These are phyloP conservation scores for Magallana ariakensis DNA, from an alignment of 1,140 invertebrate species.

Conservation along the genomic window DNA sequence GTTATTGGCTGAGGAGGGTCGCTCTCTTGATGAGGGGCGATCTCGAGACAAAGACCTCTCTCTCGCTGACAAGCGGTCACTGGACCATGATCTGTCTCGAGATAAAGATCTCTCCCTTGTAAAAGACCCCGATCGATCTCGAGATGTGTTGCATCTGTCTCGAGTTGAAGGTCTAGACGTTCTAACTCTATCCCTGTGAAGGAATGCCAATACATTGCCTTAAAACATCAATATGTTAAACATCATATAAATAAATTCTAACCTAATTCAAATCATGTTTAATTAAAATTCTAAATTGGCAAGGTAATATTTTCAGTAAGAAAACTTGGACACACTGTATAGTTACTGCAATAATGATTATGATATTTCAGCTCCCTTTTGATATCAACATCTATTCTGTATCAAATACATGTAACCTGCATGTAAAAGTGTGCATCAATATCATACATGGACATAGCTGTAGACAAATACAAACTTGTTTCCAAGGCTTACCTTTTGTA, in stretches of 20 bases:
- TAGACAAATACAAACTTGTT: too few relatives aligned
- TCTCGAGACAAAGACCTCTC: slow-evolving; percentile 55
- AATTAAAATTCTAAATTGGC: background rate
- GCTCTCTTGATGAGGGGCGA: slow-evolving; percentile 61
- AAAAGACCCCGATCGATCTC: slow-evolving; percentile 62
- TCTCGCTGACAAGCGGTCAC: slow-evolving; percentile 60
- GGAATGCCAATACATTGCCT: background rate
- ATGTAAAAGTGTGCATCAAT: background rate
- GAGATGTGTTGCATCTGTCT: slow-evolving; percentile 61
- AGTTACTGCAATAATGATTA: too few relatives aligned
- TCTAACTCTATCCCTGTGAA: slow-evolving; percentile 62
- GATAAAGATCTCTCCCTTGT: slow-evolving; percentile 65
- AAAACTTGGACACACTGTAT: background rate
- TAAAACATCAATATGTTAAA: too few relatives aligned
- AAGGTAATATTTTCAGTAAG: background rate
- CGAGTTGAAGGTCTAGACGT: slow-evolving; percentile 53
- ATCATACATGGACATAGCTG: background rate
- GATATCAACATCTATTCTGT: too few relatives aligned
- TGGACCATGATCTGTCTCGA: slow-evolving; percentile 67
- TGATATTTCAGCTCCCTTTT: too few relatives aligned
- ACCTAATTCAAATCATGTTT: too few relatives aligned
- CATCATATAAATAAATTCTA: too few relatives aligned
- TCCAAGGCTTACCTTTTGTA: slow-evolving; percentile 73
- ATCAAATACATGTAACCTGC: too few relatives aligned
- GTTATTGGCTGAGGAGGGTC: slow-evolving; percentile 65